Conservation (phyloP, 2,113 vertebrate genomes). For the Scopus umbretta region DNA sequence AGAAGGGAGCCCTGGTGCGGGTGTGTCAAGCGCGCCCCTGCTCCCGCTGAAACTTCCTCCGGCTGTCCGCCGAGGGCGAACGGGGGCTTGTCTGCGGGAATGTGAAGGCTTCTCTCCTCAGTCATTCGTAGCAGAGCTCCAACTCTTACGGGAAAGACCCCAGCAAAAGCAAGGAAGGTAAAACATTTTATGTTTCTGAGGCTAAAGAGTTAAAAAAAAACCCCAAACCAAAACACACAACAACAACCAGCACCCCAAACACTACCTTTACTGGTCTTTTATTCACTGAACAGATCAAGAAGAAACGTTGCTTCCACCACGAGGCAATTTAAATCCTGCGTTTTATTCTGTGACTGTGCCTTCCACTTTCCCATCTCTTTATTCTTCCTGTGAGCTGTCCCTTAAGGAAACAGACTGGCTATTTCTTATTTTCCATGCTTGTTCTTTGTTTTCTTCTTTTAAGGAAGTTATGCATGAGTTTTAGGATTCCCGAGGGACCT, state of each 20-base stretch:
- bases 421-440: neutral
- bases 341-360: neutral
- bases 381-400: neutral
- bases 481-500: neutral
- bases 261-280: neutral
- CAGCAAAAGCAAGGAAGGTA: neutral
- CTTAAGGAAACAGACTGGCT: neutral
- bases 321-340: neutral
- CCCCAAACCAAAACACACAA: too few species aligned
- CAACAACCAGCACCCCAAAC: neutral
- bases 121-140: neutral
- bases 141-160: neutral
- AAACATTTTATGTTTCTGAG: neutral
- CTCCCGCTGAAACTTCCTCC: neutral
- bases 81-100: neutral
- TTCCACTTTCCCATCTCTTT: neutral
- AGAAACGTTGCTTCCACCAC: neutral
- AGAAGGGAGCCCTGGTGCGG: neutral
- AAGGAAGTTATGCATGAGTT: neutral
- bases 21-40: neutral
- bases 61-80: neutral
- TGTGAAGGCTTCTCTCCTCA: neutral
- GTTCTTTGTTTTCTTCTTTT: neutral
- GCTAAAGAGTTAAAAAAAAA: neutral
- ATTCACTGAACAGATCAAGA: neutral